Conservation (phyloP, 2,888 invertebrate genomes). For the Acleris sparsana region DNA sequence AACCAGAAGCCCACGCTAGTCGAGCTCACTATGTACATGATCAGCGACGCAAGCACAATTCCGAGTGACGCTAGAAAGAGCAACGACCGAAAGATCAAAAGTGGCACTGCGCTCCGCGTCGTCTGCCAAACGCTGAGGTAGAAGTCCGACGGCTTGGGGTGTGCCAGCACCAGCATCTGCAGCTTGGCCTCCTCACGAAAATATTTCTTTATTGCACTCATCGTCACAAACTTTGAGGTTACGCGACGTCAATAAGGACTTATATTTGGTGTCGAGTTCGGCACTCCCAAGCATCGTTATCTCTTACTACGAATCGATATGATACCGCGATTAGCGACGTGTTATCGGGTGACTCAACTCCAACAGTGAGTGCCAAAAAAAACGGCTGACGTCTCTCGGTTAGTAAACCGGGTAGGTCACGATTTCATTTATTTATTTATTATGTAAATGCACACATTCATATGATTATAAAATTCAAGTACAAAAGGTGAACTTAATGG, state of each 20-base stretch:
- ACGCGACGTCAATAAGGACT: constrained; percentile 13
- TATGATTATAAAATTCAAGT: neutral
- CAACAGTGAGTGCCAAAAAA: constrained; percentile 26
- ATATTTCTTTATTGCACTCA: constrained; percentile 67
- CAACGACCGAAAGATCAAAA: constrained; percentile 65
- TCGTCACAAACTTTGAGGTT: constrained; percentile 42
- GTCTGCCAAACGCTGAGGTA: constrained; percentile 74
- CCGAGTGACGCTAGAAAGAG: constrained; percentile 64
- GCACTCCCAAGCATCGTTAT: constrained; percentile 31
- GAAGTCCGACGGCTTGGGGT: constrained; percentile 66
- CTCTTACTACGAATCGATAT: constrained; percentile 39
- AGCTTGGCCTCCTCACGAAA: constrained; percentile 62
- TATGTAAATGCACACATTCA: neutral
- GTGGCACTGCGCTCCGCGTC: constrained; percentile 66
- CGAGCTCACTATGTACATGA: constrained; percentile 56
- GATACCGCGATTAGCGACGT: constrained; percentile 17
- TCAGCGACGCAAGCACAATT: constrained; percentile 62
- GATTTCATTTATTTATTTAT: neutral
- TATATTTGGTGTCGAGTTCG: constrained; percentile 26
- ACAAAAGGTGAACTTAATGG: no score
- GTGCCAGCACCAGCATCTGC: constrained; percentile 63
- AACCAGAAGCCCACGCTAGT: constrained; percentile 65
- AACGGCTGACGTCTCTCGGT: constrained; percentile 8
- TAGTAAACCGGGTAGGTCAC: neutral
- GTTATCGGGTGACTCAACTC: constrained; percentile 38